phyloP scores from a whole-genome alignment of 2,113 vertebrate species.

The Globicephala melas region DNA sequence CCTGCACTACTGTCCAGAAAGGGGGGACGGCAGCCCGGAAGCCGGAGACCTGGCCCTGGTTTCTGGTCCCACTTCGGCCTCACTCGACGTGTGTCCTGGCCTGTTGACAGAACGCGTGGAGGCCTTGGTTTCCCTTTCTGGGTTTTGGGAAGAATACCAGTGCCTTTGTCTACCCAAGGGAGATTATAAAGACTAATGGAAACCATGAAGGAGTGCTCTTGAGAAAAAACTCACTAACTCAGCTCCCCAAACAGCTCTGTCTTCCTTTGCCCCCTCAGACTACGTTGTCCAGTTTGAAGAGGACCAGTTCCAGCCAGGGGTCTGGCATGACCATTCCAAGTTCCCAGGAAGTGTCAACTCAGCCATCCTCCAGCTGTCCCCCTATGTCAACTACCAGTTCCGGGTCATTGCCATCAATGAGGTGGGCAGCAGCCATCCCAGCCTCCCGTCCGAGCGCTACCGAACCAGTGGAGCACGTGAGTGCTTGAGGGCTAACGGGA shows the following conservation, averaged over 20 bases:
- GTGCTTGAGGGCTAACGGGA: constrained; percentile 31
- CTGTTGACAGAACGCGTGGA: background rate
- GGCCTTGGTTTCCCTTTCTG: background rate
- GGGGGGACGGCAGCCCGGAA: accelerated
- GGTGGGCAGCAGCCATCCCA: constrained; percentile 93
- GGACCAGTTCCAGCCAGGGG: constrained; percentile 87
- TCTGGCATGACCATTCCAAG: constrained; percentile 92
- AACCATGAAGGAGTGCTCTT: accelerated
- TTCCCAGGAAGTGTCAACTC: constrained; percentile 91
- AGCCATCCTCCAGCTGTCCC: constrained; percentile 89
- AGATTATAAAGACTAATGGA: background rate
- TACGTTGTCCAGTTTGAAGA: constrained; percentile 96
- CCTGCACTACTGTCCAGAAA: accelerated
- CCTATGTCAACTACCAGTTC: constrained; percentile 96
- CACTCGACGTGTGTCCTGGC: background rate
- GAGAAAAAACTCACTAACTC: background rate
- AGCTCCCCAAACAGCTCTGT: too few relatives aligned
- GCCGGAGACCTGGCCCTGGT: accelerated
- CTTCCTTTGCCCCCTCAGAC: constrained; percentile 78
- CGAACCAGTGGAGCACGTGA: constrained; percentile 93
- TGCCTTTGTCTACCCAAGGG: background rate
- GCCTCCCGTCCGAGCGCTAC: constrained; percentile 89
- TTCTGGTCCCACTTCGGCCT: background rate
- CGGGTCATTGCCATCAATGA: constrained; percentile 94
- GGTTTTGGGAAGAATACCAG: background rate